These are phyloP conservation scores for Liopterus haemorrhoidalis DNA, from an alignment of 2,888 invertebrate species.

Conservation along the genomic window DNA sequence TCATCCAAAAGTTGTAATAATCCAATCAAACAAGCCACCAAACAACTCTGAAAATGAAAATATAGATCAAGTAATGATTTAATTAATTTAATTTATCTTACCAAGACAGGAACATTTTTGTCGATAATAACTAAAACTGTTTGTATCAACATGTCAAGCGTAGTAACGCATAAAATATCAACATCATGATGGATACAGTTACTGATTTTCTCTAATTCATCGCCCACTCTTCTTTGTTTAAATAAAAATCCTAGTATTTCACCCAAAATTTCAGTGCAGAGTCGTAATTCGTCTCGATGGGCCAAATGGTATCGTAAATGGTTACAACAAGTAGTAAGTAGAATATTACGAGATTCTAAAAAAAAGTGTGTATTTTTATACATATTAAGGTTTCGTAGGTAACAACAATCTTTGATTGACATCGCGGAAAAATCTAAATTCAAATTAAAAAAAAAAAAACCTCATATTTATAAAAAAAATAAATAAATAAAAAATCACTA, in stretches of 20 bases:
- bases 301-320: conserved; percentile 79
- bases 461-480: no score
- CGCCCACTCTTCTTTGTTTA: conserved; percentile 47
- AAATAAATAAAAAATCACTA: no score
- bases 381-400: no score
- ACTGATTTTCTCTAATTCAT: conserved; percentile 53
- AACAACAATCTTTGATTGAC: no score
- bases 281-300: conserved; percentile 71
- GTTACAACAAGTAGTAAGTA: conserved; percentile 77
- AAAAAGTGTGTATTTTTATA: no score
- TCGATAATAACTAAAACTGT: conserved; percentile 78
- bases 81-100: conserved; percentile 36
- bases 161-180: conserved; percentile 73
- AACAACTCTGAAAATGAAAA: conserved; percentile 57
- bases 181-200: conserved; percentile 70
- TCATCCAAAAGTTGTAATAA: conserved; percentile 81
- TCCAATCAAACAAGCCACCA: conserved; percentile 82
- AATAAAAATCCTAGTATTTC: conserved; percentile 69
- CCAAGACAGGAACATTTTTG: conserved; percentile 64
- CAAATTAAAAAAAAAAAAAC: no score
- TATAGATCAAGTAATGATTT: conserved; percentile 8
- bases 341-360: conserved; percentile 75
- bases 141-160: conserved; percentile 78
- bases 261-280: conserved; percentile 81
- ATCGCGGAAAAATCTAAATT: no score